A percentile compares a stretch with the other conserved stretches of the same genome.
Evolutionary conservation across 2,888 invertebrate genomes (phyloP).

Genomic region (Acanthopleura granulata): DNA sequence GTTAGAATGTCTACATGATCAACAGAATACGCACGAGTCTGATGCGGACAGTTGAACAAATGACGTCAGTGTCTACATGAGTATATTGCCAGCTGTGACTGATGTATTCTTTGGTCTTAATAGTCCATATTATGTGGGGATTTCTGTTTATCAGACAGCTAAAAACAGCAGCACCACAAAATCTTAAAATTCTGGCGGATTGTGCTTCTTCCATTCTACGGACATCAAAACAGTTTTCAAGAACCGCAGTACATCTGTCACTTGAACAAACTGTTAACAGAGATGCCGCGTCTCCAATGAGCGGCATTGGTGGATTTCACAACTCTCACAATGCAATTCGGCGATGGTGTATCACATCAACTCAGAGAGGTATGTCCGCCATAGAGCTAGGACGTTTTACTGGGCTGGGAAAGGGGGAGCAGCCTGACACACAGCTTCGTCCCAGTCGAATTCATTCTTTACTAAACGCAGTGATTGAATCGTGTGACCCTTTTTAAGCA

Average conservation of each 20-base stretch:
- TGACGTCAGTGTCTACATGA: conserved; percentile 23
- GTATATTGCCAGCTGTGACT: conserved; percentile 18
- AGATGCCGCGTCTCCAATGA: conserved; percentile 27
- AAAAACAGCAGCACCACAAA: conserved; percentile 3
- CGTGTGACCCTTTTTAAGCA: conserved; percentile 2
- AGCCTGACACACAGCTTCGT: neutral
- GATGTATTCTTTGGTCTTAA: conserved; percentile 25
- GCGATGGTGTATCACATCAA: conserved; percentile 25
- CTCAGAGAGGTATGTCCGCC: conserved; percentile 25
- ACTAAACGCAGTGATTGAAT: neutral
- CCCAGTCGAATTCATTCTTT: neutral
- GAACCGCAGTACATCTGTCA: conserved; percentile 23
- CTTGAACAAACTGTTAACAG: conserved; percentile 28
- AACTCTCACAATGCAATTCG: conserved; percentile 22
- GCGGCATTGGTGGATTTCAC: conserved; percentile 23
- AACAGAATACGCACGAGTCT: conserved; percentile 23
- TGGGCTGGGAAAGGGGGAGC: conserved; percentile 14
- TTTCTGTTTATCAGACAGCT: conserved; percentile 21
- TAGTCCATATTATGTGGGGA: conserved; percentile 24
- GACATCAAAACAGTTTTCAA: conserved; percentile 23
- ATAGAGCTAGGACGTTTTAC: conserved; percentile 20
- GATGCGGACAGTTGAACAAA: conserved; percentile 21
- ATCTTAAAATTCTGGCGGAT: neutral
- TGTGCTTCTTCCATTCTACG: neutral
- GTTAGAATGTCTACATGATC: conserved; percentile 24